Evolutionary conservation across 1,140 invertebrate species (phyloP), one percentile per base, ranked within the genome.

Genomic region (Saccostrea echinata): DNA sequence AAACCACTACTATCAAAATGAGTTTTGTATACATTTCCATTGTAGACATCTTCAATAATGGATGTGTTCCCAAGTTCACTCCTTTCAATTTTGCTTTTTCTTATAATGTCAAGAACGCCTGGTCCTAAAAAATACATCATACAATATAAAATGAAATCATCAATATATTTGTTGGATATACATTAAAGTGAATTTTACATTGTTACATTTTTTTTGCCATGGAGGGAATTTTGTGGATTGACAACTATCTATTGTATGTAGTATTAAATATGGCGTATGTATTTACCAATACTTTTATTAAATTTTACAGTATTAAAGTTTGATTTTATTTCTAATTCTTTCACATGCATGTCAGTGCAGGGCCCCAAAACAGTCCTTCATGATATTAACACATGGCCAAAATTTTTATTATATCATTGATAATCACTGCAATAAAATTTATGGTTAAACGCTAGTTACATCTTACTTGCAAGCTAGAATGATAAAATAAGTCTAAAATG

Each of bases 21-120:
- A 33, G n/a, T 80, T 80, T 80, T n/a, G 71, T 80, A 80, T 33
- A 80, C 71, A 80, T 30, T 80, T 80, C 71, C 71, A 80, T 80
- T 43, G 33, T 80, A 80, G 33, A 80, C 71, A 80, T 80, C 71
- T 80, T 43, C 33, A 27, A 80, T 80, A 43, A 16, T 80, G 71
- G 71, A 80, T 43, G 33, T 43, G 71, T 43, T 80, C 9, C 71
- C 71, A 27, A 8, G n/a, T 80, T 80, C 33, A 80, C 71, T 80
- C 33, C 71, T 80, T 80, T 80, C 27, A 33, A 80, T 16, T 80
- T 80, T 80, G 1, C 33, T 80, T 43, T 12, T 80, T 80, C 71
- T 80, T 80, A 80, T 80, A n/a, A 80, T 80, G 71, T 80, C 71
- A 33, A 80, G 33, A 33, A 80, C 71, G 27, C 71, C 71, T 24